Base-by-base conservation (phyloP, 1,140 invertebrate species). In the Ceratitis capitata region DNA sequence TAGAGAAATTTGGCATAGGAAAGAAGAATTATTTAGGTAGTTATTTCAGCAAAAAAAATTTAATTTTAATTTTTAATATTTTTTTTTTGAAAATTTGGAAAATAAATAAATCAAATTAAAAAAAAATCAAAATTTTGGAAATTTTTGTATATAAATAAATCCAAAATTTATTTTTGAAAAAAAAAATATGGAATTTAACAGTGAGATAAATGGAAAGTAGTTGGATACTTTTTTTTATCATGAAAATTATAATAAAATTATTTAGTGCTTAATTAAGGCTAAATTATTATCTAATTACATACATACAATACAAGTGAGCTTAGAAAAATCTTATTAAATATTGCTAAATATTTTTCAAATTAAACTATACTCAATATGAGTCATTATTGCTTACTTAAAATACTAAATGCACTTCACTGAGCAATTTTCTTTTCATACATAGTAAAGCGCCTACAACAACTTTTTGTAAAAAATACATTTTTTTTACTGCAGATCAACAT, bases 381-480 rank as follows among this genome's bases (percentile, higher is more conserved):
- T 78, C 39, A 78, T 23, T 45, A 35, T 39, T 45, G 69, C 69
- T 45, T 47, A 78, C 6, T 7, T n/a, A n/a, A n/a, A n/a, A n/a
- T 23, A 23, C 39, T 78, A 78, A 78, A 78, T 78, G 69, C 69
- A 78, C 69, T 78, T 78, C 42, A 78, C 69, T 78, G 42, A 6
- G 16, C 2, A 45, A 45, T 45, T 78, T 23, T n/a, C n/a, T n/a
- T n/a, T n/a, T n/a, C n/a, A n/a, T 9, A 35, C n/a, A 45, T 78
- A 78, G 69, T 23, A 78, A 78, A 78, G 69, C 69, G 19, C 69
- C 53, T 53, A 51, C 35, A 83, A 83, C 82, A 83, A 58, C 47
- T 32, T 32, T n/a, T 35, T 32, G 26, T 83, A 51, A 19, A 51
- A 83, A 82, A 82, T 10, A 45, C 45, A n/a, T 49, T n/a, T 51